phyloP scores from a whole-genome alignment of 2,113 vertebrate species.

The Onychorhynchus coronatus region DNA sequence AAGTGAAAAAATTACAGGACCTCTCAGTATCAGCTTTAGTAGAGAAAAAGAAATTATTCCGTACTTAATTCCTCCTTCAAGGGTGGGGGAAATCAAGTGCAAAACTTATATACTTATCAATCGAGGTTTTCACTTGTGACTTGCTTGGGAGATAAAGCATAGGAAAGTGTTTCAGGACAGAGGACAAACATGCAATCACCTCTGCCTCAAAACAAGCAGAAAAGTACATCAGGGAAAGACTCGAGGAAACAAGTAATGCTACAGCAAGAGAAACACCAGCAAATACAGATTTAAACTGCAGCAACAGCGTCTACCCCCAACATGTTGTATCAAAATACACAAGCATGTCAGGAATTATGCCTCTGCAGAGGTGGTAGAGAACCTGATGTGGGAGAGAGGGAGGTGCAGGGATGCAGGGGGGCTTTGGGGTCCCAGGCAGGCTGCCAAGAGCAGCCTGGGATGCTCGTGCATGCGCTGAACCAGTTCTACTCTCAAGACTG shows the following conservation, averaged over 20 bases:
- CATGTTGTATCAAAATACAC: background rate
- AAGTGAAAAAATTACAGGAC: background rate
- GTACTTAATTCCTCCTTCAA: background rate
- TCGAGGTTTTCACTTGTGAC: background rate
- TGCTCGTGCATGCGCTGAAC: background rate
- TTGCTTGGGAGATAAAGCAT: background rate
- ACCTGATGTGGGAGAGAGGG: background rate
- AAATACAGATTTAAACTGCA: background rate
- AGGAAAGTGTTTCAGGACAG: background rate
- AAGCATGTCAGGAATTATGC: background rate
- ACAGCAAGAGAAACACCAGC: background rate
- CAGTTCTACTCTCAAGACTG: background rate
- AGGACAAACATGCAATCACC: background rate
- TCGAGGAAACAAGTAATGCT: background rate
- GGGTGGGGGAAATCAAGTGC: background rate
- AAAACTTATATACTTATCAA: background rate
- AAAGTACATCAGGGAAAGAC: background rate
- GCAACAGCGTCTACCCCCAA: background rate
- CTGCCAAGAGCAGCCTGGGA: background rate
- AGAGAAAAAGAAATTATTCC: background rate
- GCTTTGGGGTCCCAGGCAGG: background rate
- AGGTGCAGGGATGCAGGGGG: background rate
- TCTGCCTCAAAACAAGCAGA: background rate
- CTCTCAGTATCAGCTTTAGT: background rate
- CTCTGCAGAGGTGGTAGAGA: background rate